These are phyloP conservation scores for Squalus acanthias DNA, from an alignment of 2,797 vertebrate species.

Conservation along the genomic window DNA sequence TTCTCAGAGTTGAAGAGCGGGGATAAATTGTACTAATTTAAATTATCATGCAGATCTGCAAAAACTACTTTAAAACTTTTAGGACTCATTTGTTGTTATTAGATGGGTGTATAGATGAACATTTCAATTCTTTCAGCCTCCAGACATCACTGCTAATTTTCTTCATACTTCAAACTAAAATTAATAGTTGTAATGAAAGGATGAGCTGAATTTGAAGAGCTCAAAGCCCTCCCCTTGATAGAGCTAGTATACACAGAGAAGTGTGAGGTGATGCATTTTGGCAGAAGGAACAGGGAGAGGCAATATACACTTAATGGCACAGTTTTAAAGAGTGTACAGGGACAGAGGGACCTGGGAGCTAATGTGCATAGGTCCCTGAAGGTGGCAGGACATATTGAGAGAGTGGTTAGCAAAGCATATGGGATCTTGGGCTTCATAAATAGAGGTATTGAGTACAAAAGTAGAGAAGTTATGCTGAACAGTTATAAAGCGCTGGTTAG, in stretches of 20 bases:
- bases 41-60: neutral
- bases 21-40: neutral
- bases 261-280: no score
- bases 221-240: neutral
- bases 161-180: neutral
- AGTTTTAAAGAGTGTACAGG: no score
- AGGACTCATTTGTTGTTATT: neutral
- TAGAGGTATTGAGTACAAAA: no score
- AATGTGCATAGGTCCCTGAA: no score
- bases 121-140: slow-evolving; percentile 1
- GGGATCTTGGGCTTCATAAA: no score
- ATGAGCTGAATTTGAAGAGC: neutral
- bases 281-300: no score
- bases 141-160: neutral
- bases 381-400: no score
- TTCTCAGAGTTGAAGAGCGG: neutral
- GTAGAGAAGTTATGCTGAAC: no score
- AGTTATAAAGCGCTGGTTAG: no score
- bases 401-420: no score
- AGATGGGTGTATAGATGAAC: neutral
- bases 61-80: neutral
- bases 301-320: no score
- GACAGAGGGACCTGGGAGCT: no score
- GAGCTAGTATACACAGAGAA: neutral
- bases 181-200: slow-evolving; percentile 13